Base-by-base conservation (phyloP, 35 echinoderm and acorn worm species). In the Acanthaster planci region DNA sequence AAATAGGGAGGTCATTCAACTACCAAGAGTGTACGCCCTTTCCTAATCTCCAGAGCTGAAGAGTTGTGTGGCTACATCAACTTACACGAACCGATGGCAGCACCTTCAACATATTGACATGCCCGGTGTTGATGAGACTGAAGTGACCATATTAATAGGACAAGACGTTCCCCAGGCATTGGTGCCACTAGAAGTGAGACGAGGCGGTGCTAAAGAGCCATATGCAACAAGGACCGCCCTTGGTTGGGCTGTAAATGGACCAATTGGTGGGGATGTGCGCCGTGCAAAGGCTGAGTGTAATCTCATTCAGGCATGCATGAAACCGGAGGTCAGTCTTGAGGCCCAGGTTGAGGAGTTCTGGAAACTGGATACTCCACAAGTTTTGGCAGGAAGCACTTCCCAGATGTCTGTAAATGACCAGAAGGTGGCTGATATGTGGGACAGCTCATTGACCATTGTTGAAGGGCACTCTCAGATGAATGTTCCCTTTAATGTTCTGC, bases 201-300 rank as follows among this genome's bases (percentile, higher is more conserved):
- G 51, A 37, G 82, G 82, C 16, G 14, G 78, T 37, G 29, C 37
- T 18, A 42, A 85, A 44, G 67, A 85, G 53, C 89, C 89, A 15
- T 90, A 85, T 52, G 82, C 82, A 9, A 52, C 40, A 0, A 26
- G 82, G 40, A 60, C 80, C 2, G 58, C 76, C 4, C 54, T 90
- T 36, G 89, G 89, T 12, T 90, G 89, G 89, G 78, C 67, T 5
- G 34, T 90, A 1, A 59, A 82, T 51, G 89, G 89, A 54, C 89
- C 76, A 64, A 64, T 50, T 26, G 15, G 2, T 14, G 38, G 22
- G 19, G 9, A 51, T 5, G 12, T 19, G 30, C 17, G 0, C 26
- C 51, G 44, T 26, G 19, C 55, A 64, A 39, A 32, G 38, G 76
- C 40, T 84, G 80, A 38, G 30, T 60, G 53, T 23, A 51, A 72